A percentile compares a stretch with the other conserved stretches of the same genome.
phyloP scores from a whole-genome alignment of 2,797 vertebrate species.

The Phylloscopus collybita region DNA sequence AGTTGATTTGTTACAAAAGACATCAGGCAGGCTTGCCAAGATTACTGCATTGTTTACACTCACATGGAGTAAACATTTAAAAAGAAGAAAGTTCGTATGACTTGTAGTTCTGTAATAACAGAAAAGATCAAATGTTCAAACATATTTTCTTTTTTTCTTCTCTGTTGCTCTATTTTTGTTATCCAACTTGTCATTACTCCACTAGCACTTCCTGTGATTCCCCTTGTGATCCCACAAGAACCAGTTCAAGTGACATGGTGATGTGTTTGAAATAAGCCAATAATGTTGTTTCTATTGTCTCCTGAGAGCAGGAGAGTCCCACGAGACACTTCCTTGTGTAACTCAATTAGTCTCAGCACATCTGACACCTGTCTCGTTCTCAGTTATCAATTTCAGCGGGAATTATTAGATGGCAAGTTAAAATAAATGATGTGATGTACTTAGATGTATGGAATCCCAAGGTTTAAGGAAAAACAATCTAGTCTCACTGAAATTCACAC shows the following conservation, averaged over 20 bases:
- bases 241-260: background rate
- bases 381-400: background rate
- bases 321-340: background rate
- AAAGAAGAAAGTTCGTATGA: background rate
- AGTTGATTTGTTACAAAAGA: background rate
- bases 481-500: background rate
- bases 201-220: background rate
- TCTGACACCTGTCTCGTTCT: background rate
- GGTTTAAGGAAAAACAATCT: background rate
- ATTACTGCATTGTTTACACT: background rate
- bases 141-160: background rate
- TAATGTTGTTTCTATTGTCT: background rate
- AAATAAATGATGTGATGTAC: background rate
- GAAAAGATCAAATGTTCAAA: background rate
- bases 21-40: background rate
- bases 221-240: background rate
- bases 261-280: background rate
- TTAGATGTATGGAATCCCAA: background rate
- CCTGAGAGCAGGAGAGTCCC: background rate
- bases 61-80: background rate
- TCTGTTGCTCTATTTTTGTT: background rate
- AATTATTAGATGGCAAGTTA: background rate
- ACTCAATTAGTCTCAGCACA: background rate
- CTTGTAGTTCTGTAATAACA: background rate
- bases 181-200: background rate